phyloP scores from a whole-genome alignment of 1,140 invertebrate species.

The Lasioglossum albipes region DNA sequence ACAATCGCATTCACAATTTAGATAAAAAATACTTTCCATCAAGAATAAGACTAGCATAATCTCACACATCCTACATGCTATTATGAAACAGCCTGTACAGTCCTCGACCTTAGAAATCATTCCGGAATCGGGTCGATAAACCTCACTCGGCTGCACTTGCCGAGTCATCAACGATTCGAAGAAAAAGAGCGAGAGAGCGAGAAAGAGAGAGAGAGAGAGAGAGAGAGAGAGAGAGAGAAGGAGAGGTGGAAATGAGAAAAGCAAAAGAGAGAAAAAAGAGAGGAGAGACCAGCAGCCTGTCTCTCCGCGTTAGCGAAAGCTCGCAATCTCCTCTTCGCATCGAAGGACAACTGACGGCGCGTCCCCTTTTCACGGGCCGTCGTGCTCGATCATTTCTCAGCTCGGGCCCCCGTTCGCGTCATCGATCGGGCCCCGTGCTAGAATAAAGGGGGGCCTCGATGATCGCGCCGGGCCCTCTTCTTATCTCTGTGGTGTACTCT shows the following conservation, averaged over 20 bases:
- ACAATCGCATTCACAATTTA: too few relatives aligned
- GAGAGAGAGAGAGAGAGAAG: neutral
- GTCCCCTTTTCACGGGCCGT: slow-evolving; percentile 16
- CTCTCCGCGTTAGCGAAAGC: neutral
- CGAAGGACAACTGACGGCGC: neutral
- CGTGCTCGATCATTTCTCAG: slow-evolving; percentile 18
- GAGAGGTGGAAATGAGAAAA: neutral
- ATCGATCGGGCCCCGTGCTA: slow-evolving; percentile 25
- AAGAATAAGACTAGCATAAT: too few relatives aligned
- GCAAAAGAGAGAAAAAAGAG: neutral
- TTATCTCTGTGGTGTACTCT: slow-evolving; percentile 12
- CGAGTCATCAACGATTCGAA: slow-evolving; percentile 3
- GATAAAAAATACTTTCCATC: too few relatives aligned
- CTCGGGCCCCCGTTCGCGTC: neutral
- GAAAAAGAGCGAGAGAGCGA: neutral
- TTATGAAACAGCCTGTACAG: too few relatives aligned
- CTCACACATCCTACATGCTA: too few relatives aligned
- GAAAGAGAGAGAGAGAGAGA: neutral
- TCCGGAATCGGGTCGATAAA: slow-evolving; percentile 14
- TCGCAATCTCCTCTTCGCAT: neutral
- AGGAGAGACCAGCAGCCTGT: neutral
- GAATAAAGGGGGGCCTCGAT: too few relatives aligned
- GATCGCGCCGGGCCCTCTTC: too few relatives aligned
- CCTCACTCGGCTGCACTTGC: neutral
- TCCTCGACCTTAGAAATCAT: neutral